Evolutionary conservation across 1,140 invertebrate genomes (phyloP), one percentile per base, ranked within the genome.

Genomic region (Homarus americanus): DNA sequence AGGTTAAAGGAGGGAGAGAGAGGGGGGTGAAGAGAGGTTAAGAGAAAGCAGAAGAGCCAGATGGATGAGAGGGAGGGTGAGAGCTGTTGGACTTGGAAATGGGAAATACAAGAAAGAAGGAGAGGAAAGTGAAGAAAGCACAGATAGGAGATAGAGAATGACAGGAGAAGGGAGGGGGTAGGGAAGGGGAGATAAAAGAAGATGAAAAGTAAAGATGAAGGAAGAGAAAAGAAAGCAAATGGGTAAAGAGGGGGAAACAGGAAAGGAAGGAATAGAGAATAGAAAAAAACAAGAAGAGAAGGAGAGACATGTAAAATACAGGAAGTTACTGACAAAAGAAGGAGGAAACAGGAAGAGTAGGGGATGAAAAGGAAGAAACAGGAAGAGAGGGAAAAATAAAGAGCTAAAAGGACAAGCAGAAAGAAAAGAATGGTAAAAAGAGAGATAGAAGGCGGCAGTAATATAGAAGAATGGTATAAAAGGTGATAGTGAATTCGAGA

Each of bases 351-450:
- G 24, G 40, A 53, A 28, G n/a, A 36, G 79, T 41, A 40, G 38
- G 44, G 38, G 41, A 69, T 40, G 82, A 40, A 34, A 28, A 58
- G 63, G 82, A 40, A 34, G 53, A 34, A 40, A 69, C 15, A 69
- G 63, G 63, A 2, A 12, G 82, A 38, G 34, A 69, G 36, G 15
- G 36, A 36, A 40, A 40, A 32, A 83, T 20, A 36, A 28, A 69
- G 24, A 38, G 82, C 20, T 66, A 69, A 34, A 38, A 9, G 17
- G 69, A 66, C 36, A n/a, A 66, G 17, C n/a, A 36, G 38, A 49
- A 58, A 36, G 58, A 49, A 82, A 49, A 82, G 79, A 82, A 49
- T 32, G 79, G 32, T 41, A 58, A 49, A 82, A 49, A 82, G 40
- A 58, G 79, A 82, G 40, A 82, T 38, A 49, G 40, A 82, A 44